Conservation (phyloP, 2,888 invertebrate genomes). For the Odontocolon sp. region DNA sequence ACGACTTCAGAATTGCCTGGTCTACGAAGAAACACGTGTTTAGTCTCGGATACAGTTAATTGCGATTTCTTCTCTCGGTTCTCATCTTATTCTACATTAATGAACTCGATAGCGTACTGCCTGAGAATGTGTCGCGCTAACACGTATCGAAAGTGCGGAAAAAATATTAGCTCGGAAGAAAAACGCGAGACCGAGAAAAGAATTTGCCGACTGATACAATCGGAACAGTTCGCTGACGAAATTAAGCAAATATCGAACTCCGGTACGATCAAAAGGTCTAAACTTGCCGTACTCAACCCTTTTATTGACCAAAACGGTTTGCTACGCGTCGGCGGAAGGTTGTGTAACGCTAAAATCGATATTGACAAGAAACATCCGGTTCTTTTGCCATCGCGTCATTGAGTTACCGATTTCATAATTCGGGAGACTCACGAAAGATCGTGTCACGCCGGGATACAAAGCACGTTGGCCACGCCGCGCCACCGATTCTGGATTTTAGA, state of each 20-base stretch:
- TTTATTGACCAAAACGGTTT: constrained; percentile 35
- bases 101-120: no score
- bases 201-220: constrained; percentile 15
- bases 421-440: constrained; percentile 26
- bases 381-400: constrained; percentile 42
- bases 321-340: constrained; percentile 48
- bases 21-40: no score
- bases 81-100: no score
- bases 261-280: neutral
- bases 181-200: neutral
- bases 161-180: no score
- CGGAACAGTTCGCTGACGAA: neutral
- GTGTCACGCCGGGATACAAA: constrained; percentile 47
- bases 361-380: constrained; percentile 52
- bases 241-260: constrained; percentile 1
- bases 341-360: constrained; percentile 11
- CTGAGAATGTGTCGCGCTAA: no score
- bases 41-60: no score
- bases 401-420: constrained; percentile 50
- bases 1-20: neutral
- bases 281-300: constrained; percentile 37
- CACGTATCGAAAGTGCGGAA: no score
- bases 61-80: no score
- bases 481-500: constrained; percentile 47
- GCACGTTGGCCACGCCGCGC: constrained; percentile 33